Percentiles rank a stretch among this genome's conserved stretches.
phyloP scores from a whole-genome alignment of 2,888 invertebrate species.

The Gortyna flavago region DNA sequence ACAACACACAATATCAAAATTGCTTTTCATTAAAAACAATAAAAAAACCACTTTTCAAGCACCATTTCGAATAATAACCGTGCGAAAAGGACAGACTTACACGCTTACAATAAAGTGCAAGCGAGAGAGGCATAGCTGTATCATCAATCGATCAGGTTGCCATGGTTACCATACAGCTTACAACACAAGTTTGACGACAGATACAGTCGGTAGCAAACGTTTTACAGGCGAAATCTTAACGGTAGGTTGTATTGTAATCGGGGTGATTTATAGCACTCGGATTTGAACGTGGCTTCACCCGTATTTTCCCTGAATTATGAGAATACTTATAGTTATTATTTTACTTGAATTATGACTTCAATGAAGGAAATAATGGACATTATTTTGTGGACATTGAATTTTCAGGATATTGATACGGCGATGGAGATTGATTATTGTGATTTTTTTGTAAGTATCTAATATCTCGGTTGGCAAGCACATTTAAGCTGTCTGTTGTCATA shows the following conservation, averaged over 20 bases:
- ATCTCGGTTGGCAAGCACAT: neutral
- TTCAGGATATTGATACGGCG: neutral
- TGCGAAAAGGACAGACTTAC: slow-evolving; percentile 60
- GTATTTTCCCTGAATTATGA: slow-evolving; percentile 44
- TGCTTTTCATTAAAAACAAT: slow-evolving; percentile 56
- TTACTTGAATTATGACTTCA: slow-evolving; percentile 36
- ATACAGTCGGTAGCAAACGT: slow-evolving; percentile 27
- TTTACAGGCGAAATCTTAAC: slow-evolving; percentile 19
- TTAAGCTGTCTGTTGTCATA: neutral
- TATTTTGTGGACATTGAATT: neutral
- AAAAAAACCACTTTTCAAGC: slow-evolving; percentile 54
- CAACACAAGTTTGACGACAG: slow-evolving; percentile 54
- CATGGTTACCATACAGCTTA: slow-evolving; percentile 75
- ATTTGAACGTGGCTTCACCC: slow-evolving; percentile 36
- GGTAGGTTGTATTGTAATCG: slow-evolving; percentile 40
- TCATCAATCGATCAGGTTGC: slow-evolving; percentile 84
- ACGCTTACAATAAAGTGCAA: slow-evolving; percentile 47
- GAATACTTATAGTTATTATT: slow-evolving; percentile 3
- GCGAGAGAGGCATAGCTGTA: slow-evolving; percentile 64
- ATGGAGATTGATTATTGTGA: too few species aligned
- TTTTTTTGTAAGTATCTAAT: neutral
- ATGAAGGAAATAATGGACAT: slow-evolving; percentile 7
- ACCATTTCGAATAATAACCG: slow-evolving; percentile 69
- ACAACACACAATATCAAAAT: slow-evolving; percentile 17
- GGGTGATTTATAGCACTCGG: slow-evolving; percentile 50